phyloP scores from a whole-genome alignment of 2,888 invertebrate species.

The Machimus rusticus region DNA sequence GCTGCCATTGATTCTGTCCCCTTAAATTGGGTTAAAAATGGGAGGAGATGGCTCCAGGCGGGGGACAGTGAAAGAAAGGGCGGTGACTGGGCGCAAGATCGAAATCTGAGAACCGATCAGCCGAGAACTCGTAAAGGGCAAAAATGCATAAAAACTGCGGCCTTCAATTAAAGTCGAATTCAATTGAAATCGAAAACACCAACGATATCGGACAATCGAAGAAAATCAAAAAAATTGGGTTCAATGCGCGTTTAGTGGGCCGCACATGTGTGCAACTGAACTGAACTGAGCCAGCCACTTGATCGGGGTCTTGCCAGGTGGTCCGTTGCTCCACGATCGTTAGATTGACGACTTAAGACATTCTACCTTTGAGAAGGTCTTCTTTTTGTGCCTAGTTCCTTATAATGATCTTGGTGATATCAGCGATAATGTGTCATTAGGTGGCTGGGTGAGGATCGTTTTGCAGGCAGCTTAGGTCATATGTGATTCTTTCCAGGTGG shows the following conservation, averaged over 20 bases:
- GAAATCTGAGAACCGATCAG: conserved; percentile 32
- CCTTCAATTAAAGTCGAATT: conserved; percentile 41
- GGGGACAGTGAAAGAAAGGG: neutral
- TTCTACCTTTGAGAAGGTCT: neutral
- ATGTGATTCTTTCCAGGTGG: neutral
- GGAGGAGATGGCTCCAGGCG: neutral
- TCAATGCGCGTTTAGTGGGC: conserved; percentile 29
- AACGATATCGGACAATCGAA: conserved; percentile 16
- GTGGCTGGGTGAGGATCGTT: neutral
- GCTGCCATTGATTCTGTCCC: neutral
- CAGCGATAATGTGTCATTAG: neutral
- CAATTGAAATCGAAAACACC: conserved; percentile 43
- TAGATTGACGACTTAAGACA: conserved; percentile 9
- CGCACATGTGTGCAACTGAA: conserved; percentile 2
- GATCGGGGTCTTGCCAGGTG: conserved; percentile 16
- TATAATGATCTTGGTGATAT: neutral
- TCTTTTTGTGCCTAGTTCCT: neutral
- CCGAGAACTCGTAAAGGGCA: neutral
- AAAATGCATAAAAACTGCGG: conserved; percentile 1
- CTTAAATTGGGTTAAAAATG: conserved; percentile 26
- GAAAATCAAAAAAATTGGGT: neutral
- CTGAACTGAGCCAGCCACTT: neutral
- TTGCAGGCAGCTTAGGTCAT: neutral
- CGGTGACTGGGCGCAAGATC: conserved; percentile 12
- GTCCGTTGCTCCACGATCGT: neutral